A percentile compares a stretch with the other conserved stretches of the same genome.
Conservation (phyloP, 2,797 vertebrate genomes). For the Manis crassicaudata region DNA sequence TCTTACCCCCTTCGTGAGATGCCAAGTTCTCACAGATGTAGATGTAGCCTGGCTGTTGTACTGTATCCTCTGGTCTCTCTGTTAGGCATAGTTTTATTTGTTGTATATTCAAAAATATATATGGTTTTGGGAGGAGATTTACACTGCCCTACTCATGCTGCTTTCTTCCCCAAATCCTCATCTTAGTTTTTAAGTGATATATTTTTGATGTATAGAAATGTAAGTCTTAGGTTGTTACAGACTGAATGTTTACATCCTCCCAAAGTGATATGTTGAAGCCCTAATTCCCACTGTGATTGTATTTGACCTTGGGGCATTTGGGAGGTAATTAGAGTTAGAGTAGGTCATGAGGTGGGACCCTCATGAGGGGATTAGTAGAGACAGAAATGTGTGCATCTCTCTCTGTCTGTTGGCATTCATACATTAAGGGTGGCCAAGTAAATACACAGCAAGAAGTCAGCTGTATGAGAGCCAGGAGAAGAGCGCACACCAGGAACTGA, state of each 20-base stretch:
- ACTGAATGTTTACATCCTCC: neutral
- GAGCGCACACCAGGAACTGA: neutral
- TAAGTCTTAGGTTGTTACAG: neutral
- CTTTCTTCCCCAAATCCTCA: neutral
- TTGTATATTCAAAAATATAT: too few relatives aligned
- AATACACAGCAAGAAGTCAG: neutral
- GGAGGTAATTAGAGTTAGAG: neutral
- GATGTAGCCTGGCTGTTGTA: too few relatives aligned
- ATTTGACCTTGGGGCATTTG: neutral
- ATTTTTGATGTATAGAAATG: neutral
- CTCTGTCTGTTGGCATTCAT: neutral
- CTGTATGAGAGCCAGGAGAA: neutral
- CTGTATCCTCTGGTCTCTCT: too few relatives aligned
- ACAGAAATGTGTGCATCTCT: neutral
- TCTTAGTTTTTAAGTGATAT: neutral
- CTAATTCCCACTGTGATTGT: accelerated
- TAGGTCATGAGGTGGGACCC: neutral
- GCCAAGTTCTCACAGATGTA: too few relatives aligned
- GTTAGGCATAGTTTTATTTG: too few relatives aligned
- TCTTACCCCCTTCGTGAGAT: too few relatives aligned
- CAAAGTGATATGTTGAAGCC: neutral
- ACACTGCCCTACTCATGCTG: too few relatives aligned
- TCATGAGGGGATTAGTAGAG: neutral
- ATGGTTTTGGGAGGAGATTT: too few relatives aligned
- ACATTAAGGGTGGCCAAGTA: too few relatives aligned